A percentile compares a stretch with the other conserved stretches of the same genome.
phyloP scores from a whole-genome alignment of 2,113 vertebrate genomes.

The Pelusios castaneus region DNA sequence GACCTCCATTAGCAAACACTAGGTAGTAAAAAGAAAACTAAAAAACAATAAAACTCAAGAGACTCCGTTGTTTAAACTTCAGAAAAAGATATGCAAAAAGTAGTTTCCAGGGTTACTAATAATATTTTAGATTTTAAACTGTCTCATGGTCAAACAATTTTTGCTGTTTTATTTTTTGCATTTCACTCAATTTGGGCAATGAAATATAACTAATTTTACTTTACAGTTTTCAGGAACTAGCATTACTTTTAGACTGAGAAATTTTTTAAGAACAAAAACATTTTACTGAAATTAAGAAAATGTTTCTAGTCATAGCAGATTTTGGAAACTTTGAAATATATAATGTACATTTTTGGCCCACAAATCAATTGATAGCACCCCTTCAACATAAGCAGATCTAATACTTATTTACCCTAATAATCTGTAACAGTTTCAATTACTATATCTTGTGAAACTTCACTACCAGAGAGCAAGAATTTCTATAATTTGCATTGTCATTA shows the following conservation, averaged over 20 bases:
- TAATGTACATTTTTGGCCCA: neutral
- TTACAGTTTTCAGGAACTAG: neutral
- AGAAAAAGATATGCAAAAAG: neutral
- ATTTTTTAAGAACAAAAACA: neutral
- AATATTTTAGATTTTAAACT: neutral
- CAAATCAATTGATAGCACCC: neutral
- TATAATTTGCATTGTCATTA: neutral
- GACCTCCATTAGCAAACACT: neutral
- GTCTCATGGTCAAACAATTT: neutral
- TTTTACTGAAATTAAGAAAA: neutral
- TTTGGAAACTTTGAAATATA: neutral
- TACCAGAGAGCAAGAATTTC: neutral
- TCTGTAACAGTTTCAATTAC: accelerated
- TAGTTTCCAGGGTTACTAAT: neutral
- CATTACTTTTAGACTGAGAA: neutral
- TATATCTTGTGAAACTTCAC: neutral
- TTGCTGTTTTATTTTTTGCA: neutral
- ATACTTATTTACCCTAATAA: neutral
- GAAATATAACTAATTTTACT: neutral
- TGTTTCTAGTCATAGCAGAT: neutral
- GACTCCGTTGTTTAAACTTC: neutral
- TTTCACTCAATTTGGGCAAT: neutral
- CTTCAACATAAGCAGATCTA: neutral
- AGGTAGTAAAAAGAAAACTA: neutral
- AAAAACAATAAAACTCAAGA: neutral